These are phyloP conservation scores for Pygathrix nemaeus DNA, from an alignment of 2,113 vertebrate genomes.

Conservation along the genomic window DNA sequence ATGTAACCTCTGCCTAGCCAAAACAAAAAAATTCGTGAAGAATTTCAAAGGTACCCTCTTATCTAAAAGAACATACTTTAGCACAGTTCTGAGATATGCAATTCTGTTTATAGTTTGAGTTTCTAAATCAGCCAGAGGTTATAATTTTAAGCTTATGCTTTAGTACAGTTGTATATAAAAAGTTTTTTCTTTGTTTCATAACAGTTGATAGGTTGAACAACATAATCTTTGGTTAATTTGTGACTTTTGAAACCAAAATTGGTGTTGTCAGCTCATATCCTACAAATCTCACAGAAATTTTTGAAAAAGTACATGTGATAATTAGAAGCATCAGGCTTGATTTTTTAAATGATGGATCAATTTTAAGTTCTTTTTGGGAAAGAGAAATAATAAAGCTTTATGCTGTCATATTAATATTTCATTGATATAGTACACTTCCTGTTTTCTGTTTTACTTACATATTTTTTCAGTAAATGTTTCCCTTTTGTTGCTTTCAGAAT, in stretches of 20 bases:
- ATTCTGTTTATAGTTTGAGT: slow-evolving; percentile 26
- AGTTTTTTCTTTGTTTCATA: not conserved
- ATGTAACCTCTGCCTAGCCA: not conserved
- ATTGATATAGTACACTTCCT: not conserved
- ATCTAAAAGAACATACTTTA: not conserved
- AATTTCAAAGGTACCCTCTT: slow-evolving; percentile 42
- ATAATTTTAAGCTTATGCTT: slow-evolving; percentile 21
- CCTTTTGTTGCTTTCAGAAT: not conserved
- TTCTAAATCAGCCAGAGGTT: not conserved
- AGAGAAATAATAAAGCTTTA: not conserved
- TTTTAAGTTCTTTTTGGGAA: not conserved
- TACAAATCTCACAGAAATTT: slow-evolving; percentile 24
- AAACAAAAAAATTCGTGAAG: not conserved
- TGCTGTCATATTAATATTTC: not conserved
- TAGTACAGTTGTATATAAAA: not conserved
- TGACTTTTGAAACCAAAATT: slow-evolving; percentile 35
- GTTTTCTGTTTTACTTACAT: not conserved
- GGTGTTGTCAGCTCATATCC: slow-evolving; percentile 26
- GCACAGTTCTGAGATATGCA: not conserved
- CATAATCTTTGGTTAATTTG: slow-evolving; percentile 61
- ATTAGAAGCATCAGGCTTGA: not conserved
- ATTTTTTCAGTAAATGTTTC: not conserved
- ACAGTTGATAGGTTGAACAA: not conserved
- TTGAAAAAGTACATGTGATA: not conserved
- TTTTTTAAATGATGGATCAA: not conserved